phyloP scores from a whole-genome alignment of 35 echinoderm and acorn worm species.

The Lytechinus variegatus region DNA sequence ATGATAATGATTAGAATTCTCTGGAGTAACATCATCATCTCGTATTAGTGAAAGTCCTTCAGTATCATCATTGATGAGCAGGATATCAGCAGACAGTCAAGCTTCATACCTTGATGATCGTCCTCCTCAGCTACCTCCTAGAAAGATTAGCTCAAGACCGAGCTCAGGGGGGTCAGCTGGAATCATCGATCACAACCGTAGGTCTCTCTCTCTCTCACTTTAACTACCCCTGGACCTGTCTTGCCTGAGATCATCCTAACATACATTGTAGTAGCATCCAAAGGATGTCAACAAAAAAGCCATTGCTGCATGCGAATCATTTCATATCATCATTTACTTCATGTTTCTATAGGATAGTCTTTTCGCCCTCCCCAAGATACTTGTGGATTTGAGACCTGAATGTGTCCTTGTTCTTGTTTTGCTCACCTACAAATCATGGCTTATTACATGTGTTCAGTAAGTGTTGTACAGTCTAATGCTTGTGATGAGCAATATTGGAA shows the following conservation, averaged over 20 bases:
- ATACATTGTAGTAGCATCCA: neutral
- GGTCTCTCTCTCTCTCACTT: constrained; percentile 19
- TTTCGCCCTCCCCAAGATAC: neutral
- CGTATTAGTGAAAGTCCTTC: constrained; percentile 47
- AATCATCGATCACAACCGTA: constrained; percentile 41
- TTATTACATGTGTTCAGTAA: neutral
- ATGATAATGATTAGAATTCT: neutral
- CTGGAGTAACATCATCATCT: constrained; percentile 18
- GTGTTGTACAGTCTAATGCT: neutral
- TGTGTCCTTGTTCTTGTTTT: neutral
- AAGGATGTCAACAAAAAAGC: neutral
- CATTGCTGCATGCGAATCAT: neutral
- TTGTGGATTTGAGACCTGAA: neutral
- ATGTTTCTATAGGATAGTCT: neutral
- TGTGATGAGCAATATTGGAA: neutral
- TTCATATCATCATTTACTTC: neutral
- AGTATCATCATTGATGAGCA: constrained; percentile 15
- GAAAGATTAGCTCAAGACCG: constrained; percentile 32
- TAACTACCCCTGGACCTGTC: neutral
- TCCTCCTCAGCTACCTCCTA: constrained; percentile 25
- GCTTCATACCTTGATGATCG: neutral
- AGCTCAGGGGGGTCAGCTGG: constrained; percentile 37
- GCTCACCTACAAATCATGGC: neutral
- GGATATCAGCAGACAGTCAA: constrained; percentile 45
- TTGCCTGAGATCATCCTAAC: neutral